A percentile compares a stretch with the other conserved stretches of the same genome.
Conservation (phyloP, 2,797 vertebrate species). For the Gymnothorax reevesii region DNA sequence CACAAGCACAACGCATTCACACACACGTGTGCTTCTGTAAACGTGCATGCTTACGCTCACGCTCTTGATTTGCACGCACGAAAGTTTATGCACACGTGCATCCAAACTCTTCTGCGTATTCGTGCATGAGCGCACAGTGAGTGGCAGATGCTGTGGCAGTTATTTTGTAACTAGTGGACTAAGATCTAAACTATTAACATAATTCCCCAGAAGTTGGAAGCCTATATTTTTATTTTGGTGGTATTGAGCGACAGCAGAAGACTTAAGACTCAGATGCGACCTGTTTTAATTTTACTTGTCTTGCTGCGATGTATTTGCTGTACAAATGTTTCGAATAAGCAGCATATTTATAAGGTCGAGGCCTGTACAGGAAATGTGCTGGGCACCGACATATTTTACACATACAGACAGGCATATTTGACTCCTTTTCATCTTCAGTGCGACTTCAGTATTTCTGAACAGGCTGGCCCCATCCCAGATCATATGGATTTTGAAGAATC, state of each 20-base stretch:
- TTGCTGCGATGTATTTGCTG: background rate
- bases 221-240: background rate
- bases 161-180: background rate
- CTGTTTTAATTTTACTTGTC: background rate
- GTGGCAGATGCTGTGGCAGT: background rate
- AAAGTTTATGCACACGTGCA: background rate
- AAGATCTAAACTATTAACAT: background rate
- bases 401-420: background rate
- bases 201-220: background rate
- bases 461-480: background rate
- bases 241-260: background rate
- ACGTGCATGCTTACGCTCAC: too few species aligned
- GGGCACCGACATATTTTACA: background rate
- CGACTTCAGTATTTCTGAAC: background rate
- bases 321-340: background rate
- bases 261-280: background rate
- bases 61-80: too few species aligned
- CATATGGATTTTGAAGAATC: constrained; percentile 14
- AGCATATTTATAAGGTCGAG: background rate
- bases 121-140: background rate
- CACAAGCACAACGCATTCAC: background rate
- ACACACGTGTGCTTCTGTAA: background rate
- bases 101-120: too few species aligned
- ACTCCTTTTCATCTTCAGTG: background rate
- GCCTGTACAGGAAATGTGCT: background rate